Base-by-base conservation (phyloP, 2,888 invertebrate genomes). In the Sarcophaga rosellei region DNA sequence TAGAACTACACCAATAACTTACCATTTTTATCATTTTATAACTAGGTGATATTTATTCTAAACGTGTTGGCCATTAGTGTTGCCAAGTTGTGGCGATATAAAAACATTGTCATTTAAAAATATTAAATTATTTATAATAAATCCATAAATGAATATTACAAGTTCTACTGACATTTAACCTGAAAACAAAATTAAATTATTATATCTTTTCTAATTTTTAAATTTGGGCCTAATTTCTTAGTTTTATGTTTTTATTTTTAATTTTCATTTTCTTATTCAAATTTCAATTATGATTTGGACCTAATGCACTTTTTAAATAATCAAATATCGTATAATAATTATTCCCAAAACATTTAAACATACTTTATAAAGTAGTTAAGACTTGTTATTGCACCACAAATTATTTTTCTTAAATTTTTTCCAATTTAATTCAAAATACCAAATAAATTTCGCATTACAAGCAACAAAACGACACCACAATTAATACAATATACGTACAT, bases 121-220 rank as follows among this genome's bases (percentile, higher is more conserved):
- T 35, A 1, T 35, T 35, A 0, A 35, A 35, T 35, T 35, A 6
- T 35, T 8, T 35, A 25, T 35, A 35, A 35, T 35, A 35, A 35
- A 35, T 35, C 35, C 35, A 35, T 10, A 2, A 35, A 35, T 35
- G 8, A 35, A 35, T 35, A 35, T 35, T 3, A 61, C 23, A 17
- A 72, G 65, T 78, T 86, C 77, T 81, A 70, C 86, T 86, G 81
- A 75, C 81, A 81, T 84, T 84, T 73, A 59, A 65, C 61, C 70
- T 70, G 12, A 70, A 76, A 65, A 74, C 76, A 68, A 35, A 61
- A 65, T 63, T 63, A 76, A 84, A 25, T 59, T 63, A 23, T 53
- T 82, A 61, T 59, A 53, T n/a, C 2, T 25, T 21, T 69, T 53
- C 73, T 47, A 68, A 65, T 45, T 75, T 62, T 8, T 63, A 5